Percentiles rank a stretch among this genome's conserved stretches.
phyloP scores from a whole-genome alignment of 2,888 invertebrate species.

The Aspidiotus destructor region DNA sequence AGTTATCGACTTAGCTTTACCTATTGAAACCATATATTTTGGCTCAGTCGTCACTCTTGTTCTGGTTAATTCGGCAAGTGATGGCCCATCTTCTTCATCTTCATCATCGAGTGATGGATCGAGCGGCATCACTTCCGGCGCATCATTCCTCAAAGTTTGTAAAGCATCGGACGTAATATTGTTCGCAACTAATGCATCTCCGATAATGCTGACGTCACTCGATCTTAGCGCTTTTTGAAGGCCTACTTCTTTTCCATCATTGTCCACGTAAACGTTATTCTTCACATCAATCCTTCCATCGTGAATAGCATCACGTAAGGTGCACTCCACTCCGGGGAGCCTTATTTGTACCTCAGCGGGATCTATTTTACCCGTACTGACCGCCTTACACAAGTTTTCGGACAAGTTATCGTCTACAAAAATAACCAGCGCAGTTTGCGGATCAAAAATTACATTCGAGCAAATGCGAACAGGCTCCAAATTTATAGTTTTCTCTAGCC shows the following conservation, averaged over 20 bases:
- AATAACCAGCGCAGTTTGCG: slow-evolving; percentile 62
- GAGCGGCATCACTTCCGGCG: not conserved
- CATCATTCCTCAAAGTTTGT: not conserved
- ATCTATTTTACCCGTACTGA: slow-evolving; percentile 64
- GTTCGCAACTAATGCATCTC: slow-evolving; percentile 16
- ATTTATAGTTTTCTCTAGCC: not conserved
- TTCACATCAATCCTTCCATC: slow-evolving; percentile 63
- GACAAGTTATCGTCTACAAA: slow-evolving; percentile 61
- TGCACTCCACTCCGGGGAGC: slow-evolving; percentile 61
- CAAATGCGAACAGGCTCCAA: slow-evolving; percentile 60
- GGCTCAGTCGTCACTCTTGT: slow-evolving; percentile 52
- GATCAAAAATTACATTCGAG: slow-evolving; percentile 67
- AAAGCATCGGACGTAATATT: not conserved
- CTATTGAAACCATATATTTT: slow-evolving; percentile 56
- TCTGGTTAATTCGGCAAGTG: slow-evolving; percentile 52
- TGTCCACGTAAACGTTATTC: slow-evolving; percentile 59
- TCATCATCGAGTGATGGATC: not conserved
- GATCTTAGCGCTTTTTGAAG: slow-evolving; percentile 65
- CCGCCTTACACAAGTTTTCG: slow-evolving; percentile 62
- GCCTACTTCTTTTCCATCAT: slow-evolving; percentile 55
- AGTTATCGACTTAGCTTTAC: slow-evolving; percentile 48
- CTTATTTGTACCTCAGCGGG: slow-evolving; percentile 57
- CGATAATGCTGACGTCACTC: slow-evolving; percentile 58
- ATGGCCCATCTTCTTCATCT: slow-evolving; percentile 39
- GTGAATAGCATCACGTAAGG: slow-evolving; percentile 64